Conservation (phyloP, 92 coral and sea anemone species). For the Parazoanthus atlanticus region DNA sequence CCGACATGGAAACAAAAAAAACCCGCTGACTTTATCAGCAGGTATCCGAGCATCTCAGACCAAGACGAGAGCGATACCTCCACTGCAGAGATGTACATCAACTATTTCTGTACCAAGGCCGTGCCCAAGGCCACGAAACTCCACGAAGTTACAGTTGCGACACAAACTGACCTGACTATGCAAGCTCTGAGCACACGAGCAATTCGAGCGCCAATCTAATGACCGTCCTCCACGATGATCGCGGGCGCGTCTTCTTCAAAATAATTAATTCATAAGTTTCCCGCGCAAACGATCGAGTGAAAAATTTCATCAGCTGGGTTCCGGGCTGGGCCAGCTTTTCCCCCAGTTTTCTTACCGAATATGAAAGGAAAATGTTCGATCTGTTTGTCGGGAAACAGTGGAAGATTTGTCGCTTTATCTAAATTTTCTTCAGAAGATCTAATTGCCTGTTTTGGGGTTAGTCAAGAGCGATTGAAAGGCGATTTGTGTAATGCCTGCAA, state of each 20-base stretch:
- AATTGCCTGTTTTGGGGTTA: not conserved
- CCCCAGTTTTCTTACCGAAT: not conserved
- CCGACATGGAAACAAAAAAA: too few species aligned
- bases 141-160: too few species aligned
- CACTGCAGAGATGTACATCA: slow-evolving; percentile 26
- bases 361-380: slow-evolving; percentile 12
- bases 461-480: not conserved
- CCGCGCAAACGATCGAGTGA: slow-evolving; percentile 8
- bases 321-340: not conserved
- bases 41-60: slow-evolving; percentile 1
- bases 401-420: not conserved
- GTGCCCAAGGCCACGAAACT: slow-evolving; percentile 1
- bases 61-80: not conserved
- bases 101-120: slow-evolving; percentile 19
- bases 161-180: too few species aligned
- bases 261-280: slow-evolving; percentile 6
- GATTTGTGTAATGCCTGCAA: slow-evolving; percentile 6
- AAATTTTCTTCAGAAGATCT: not conserved
- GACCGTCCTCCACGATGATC: not conserved
- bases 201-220: slow-evolving; percentile 24
- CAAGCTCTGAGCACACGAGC: slow-evolving; percentile 24
- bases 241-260: slow-evolving; percentile 21
- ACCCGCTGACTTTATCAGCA: slow-evolving; percentile 35
- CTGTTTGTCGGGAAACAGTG: slow-evolving; percentile 1
- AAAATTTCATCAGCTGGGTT: not conserved